phyloP scores from a whole-genome alignment of 92 coral and sea anemone genomes.

The Umimayanthus kanabou region DNA sequence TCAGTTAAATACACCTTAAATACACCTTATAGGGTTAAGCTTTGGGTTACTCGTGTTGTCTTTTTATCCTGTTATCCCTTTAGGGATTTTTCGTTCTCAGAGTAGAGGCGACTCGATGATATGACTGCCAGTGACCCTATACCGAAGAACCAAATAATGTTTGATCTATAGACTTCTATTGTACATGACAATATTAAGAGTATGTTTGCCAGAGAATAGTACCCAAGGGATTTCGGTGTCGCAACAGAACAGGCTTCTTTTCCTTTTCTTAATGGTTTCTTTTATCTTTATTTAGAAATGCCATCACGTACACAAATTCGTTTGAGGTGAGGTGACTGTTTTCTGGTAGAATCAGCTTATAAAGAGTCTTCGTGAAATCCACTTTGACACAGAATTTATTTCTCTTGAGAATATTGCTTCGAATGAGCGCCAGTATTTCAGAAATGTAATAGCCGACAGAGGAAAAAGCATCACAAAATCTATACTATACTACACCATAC shows the following conservation, averaged over 20 bases:
- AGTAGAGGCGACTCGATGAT: too few relatives aligned
- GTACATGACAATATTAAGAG: background rate
- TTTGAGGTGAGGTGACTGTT: background rate
- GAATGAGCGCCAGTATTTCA: background rate
- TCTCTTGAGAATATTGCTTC: background rate
- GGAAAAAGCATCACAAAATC: background rate
- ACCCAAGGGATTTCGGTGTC: background rate
- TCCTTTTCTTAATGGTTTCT: too few relatives aligned
- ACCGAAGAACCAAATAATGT: too few relatives aligned
- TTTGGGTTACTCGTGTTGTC: too few relatives aligned
- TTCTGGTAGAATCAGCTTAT: conserved; percentile 7
- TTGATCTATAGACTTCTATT: background rate
- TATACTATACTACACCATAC: background rate
- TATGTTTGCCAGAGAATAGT: background rate
- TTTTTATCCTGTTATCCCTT: too few relatives aligned
- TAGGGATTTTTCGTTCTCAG: too few relatives aligned
- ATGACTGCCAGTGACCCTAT: too few relatives aligned
- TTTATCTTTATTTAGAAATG: background rate
- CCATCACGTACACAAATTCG: conserved; percentile 32
- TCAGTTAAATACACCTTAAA: too few relatives aligned
- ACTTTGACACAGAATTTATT: conserved; percentile 29
- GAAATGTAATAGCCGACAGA: background rate
- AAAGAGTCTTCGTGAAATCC: conserved; percentile 21
- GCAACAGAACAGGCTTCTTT: background rate
- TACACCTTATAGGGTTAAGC: too few relatives aligned